Percentiles rank a stretch among this genome's conserved stretches.
Evolutionary conservation across 2,797 vertebrate species (phyloP).

Genomic region (Danio choprae): DNA sequence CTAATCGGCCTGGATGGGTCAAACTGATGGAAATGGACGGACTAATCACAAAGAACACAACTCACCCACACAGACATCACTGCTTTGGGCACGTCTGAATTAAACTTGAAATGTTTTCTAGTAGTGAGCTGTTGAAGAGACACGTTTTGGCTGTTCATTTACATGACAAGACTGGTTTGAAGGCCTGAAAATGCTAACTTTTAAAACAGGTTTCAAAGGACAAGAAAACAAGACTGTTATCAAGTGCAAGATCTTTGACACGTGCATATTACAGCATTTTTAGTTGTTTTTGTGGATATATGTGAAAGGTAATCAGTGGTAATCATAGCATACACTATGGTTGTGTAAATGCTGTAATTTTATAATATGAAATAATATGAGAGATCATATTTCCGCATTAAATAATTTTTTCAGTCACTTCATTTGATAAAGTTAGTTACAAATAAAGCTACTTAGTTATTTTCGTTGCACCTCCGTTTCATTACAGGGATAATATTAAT

Average conservation of each 20-base stretch:
- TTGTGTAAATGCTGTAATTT: neutral
- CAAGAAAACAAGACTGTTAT: too few species aligned
- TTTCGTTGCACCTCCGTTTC: too few species aligned
- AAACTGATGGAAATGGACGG: neutral
- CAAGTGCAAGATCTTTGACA: too few species aligned
- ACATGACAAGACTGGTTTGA: too few species aligned
- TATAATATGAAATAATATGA: neutral
- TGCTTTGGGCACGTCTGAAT: neutral
- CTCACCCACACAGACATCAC: neutral
- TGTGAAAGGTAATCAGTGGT: too few species aligned
- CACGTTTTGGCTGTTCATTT: too few species aligned
- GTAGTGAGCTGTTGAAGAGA: neutral
- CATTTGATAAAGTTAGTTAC: neutral
- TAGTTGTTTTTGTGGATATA: too few species aligned
- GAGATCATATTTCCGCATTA: neutral
- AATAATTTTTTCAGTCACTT: neutral
- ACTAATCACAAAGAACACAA: constrained; percentile 7
- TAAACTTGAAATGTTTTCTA: neutral
- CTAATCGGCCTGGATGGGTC: neutral
- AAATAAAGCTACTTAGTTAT: neutral
- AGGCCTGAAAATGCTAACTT: too few species aligned
- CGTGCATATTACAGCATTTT: too few species aligned
- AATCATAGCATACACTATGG: too few species aligned
- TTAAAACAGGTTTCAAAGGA: too few species aligned
- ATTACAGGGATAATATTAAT: too few species aligned